Percentiles rank a stretch among this genome's conserved stretches.
phyloP scores from a whole-genome alignment of 2,888 invertebrate genomes.

The Spilosoma lubricipeda region DNA sequence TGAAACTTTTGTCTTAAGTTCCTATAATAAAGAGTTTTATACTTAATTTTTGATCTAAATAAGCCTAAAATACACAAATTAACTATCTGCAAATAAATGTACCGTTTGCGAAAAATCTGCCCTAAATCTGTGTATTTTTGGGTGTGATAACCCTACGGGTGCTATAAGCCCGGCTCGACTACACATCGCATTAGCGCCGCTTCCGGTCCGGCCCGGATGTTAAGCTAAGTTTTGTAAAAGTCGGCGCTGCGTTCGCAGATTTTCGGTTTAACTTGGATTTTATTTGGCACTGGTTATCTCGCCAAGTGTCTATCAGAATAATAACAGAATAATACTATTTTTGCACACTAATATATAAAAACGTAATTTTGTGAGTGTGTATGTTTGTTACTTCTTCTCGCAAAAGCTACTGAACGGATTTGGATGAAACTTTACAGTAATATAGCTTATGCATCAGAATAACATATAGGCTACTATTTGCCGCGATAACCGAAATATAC shows the following conservation, averaged over 20 bases:
- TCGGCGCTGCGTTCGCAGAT: background rate
- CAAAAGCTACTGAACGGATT: too few species aligned
- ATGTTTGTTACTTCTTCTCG: too few species aligned
- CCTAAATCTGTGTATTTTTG: background rate
- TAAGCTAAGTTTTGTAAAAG: constrained; percentile 61
- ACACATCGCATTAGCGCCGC: constrained; percentile 71
- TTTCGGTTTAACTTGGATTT: constrained; percentile 18
- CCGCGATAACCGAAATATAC: too few species aligned
- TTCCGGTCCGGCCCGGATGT: constrained; percentile 68
- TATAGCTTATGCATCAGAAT: too few species aligned
- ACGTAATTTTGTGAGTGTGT: too few species aligned
- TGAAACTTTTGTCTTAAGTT: background rate
- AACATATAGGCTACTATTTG: too few species aligned
- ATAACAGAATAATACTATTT: background rate
- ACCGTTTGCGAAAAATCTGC: constrained; percentile 4
- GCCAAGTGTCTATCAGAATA: background rate
- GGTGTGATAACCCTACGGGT: constrained; percentile 53
- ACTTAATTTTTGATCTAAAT: background rate
- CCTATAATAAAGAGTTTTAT: background rate
- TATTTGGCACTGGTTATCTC: constrained; percentile 4
- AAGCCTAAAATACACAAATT: background rate
- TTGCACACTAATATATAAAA: too few species aligned
- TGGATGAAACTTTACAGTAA: too few species aligned
- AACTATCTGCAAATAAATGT: background rate
- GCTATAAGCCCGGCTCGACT: constrained; percentile 64